These are phyloP conservation scores for Elegia similella DNA, from an alignment of 2,888 invertebrate genomes.

Conservation along the genomic window DNA sequence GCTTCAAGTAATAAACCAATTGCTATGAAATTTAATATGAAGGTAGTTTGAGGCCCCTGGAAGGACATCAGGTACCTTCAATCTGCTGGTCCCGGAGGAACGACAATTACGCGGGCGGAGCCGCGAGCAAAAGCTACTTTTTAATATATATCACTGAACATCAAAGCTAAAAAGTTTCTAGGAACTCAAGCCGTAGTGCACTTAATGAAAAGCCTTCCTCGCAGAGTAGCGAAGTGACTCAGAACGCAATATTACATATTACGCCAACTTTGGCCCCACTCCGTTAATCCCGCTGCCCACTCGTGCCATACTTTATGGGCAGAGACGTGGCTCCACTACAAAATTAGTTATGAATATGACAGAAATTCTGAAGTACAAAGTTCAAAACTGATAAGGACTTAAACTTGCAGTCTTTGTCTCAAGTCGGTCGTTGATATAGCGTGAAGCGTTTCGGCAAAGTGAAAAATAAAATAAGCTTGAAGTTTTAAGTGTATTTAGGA, in stretches of 20 bases:
- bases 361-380: not conserved
- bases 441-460: not conserved
- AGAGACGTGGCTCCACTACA: conserved; percentile 3
- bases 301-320: not conserved
- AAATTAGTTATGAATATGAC: conserved; percentile 6
- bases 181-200: conserved; percentile 1
- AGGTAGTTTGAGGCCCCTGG: too few species aligned
- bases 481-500: not conserved
- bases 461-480: not conserved
- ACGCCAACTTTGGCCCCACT: conserved; percentile 14
- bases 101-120: too few species aligned
- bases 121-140: too few species aligned
- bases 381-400: not conserved
- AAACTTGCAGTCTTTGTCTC: not conserved
- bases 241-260: conserved; percentile 24
- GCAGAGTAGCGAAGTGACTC: conserved; percentile 23
- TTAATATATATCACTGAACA: too few species aligned
- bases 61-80: too few species aligned
- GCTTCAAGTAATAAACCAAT: too few species aligned
- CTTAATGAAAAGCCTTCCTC: conserved; percentile 4
- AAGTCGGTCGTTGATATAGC: not conserved
- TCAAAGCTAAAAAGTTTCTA: too few species aligned
- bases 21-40: too few species aligned
- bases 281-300: not conserved
- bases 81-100: too few species aligned